Evolutionary conservation across 2,113 vertebrate genomes (phyloP), one percentile per base, ranked within the genome.

Genomic region (Charina bottae): DNA sequence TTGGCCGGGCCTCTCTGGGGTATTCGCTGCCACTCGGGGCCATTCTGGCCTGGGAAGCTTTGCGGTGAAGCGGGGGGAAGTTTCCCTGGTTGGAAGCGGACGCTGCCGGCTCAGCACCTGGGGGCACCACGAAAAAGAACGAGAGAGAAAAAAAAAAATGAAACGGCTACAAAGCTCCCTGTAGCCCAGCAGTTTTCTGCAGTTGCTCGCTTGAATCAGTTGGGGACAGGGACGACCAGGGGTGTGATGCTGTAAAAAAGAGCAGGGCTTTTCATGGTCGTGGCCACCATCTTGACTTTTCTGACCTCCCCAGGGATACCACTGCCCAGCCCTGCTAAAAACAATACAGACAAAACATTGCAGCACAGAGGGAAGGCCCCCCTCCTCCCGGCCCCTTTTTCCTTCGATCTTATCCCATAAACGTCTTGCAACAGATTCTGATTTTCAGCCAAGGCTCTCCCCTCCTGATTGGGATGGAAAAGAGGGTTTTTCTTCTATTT

Each of bases 1-100:
- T 68, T 0, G 33, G 17, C 97, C 96, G 0, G 94, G 0, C 8
- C 96, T 97, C 33, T 94, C 8, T 6, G 0, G 10, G 0, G 56
- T 87, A 85, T 46, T 97, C 96, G 0, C 95, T 90, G 90, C 96
- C 95, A 0, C 96, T 92, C 0, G 96, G 87, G 0, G 93, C 94
- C 93, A 94, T 93, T 23, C 97, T 94, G 1, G 94, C 94, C 86
- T 98, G 97, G 0, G 96, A 92, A 0, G 91, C 93, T 68, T 94
- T 97, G 92, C 96, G 97, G 26, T 83, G 26, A 0, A 95, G 92
- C 4, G 83, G 94, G 1, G 89, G 83, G 0, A 95, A 90, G 93
- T 93, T 96, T 4, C 96, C 97, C 28, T 95, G 93, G 46, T 95
- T 94, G 0, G 96, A 83, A 88, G 92, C 88, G 19, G 94, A 90